Evolutionary conservation across 2,797 vertebrate genomes (phyloP), one percentile per base, ranked within the genome.

Genomic region (Macropodus opercularis): DNA sequence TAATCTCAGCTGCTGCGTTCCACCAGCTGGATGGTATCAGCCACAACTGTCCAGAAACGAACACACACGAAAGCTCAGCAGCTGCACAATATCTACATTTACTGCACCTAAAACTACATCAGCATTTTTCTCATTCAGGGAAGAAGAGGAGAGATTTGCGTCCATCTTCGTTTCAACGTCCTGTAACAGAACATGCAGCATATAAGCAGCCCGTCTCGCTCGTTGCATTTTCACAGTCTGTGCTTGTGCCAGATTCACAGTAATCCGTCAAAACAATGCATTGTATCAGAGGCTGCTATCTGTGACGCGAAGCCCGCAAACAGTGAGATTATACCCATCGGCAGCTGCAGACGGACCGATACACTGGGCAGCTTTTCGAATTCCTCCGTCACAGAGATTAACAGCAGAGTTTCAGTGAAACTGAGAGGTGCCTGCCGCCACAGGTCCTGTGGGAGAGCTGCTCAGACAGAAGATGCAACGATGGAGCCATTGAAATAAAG

Each of bases 1-100:
- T 44, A 69, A 78, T 85, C 75, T 64, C 39, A 43, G 48, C n/a
- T 9, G 48, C n/a, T 9, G 24, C 75, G 83, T 85, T 87, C 82
- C 77, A 53, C 61, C 65, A 47, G 52, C 13, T 24, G 67, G 81
- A 84, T 79, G 3, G 17, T 15, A 74, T 80, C 72, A 68, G 51
- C 7, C 29, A 23, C 48, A 15, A 58, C 31, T 34, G 18, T 47
- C 26, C 14, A 14, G n/a, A 69, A 69, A 8, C 38, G 51, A 38
- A 70, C n/a, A 58, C 40, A 8, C 26, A 40, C 54, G 15, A 22
- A 10, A 55, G 26, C 23, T 43, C 4, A 17, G 8, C 26, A 15
- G 19, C 23, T 14, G 21, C 24, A 40, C 6, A 17, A 18, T 5
- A 19, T 29, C 6, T 47, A 55, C 10, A 15, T 8, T 3, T 21